phyloP scores from a whole-genome alignment of 2,888 invertebrate genomes.

The Eristalis pertinax region DNA sequence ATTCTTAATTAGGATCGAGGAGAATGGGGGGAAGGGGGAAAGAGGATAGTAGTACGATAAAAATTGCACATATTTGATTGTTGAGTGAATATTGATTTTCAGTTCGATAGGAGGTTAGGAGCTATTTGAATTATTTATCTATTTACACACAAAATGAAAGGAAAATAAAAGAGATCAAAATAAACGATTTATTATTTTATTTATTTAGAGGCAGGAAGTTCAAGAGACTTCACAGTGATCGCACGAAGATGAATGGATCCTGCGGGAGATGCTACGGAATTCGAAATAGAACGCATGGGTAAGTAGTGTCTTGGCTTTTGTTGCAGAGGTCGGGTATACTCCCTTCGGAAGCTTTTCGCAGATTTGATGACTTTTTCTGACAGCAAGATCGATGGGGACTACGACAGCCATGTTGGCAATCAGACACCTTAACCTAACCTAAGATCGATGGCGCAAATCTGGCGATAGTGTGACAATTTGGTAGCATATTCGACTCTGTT shows the following conservation, averaged over 20 bases:
- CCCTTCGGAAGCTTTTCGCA: too few relatives aligned
- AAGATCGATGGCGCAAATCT: too few relatives aligned
- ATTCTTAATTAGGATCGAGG: neutral
- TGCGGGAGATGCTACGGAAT: neutral
- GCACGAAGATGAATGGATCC: neutral
- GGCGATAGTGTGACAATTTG: too few relatives aligned
- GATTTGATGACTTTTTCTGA: too few relatives aligned
- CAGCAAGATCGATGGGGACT: too few relatives aligned
- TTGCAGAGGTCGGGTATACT: too few relatives aligned
- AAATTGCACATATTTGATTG: slow-evolving; percentile 72
- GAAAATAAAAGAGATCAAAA: neutral
- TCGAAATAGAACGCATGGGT: too few relatives aligned
- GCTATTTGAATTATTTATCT: slow-evolving; percentile 42
- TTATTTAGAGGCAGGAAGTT: neutral
- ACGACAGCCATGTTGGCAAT: too few relatives aligned
- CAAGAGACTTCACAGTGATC: neutral
- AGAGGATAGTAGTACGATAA: slow-evolving; percentile 57
- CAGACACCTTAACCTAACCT: too few relatives aligned
- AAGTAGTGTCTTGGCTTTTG: too few relatives aligned
- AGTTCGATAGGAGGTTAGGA: slow-evolving; percentile 68
- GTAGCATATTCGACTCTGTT: too few relatives aligned
- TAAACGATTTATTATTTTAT: neutral
- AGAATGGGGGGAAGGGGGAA: slow-evolving; percentile 48
- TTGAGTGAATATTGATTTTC: slow-evolving; percentile 70
- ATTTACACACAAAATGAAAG: slow-evolving; percentile 35